Conservation (phyloP, 2,888 invertebrate species). For the Cartodere bifasciata region DNA sequence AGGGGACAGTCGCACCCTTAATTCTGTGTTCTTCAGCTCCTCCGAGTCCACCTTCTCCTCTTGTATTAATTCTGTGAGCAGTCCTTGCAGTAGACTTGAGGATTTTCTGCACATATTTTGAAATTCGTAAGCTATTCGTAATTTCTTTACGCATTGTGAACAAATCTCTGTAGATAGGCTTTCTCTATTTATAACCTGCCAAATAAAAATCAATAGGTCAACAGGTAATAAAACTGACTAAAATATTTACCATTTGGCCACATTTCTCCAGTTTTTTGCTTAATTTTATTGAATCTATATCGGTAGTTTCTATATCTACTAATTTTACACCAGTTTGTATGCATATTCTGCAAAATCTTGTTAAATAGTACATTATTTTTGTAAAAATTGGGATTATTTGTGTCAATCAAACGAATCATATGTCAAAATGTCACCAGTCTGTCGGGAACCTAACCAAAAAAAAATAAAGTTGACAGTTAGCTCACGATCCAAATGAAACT, state of each 20-base stretch:
- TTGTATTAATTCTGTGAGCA: conserved; percentile 26
- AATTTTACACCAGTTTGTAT: too few relatives aligned
- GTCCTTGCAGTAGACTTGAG: conserved; percentile 28
- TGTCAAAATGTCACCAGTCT: too few relatives aligned
- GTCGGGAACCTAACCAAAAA: too few relatives aligned
- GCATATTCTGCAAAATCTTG: too few relatives aligned
- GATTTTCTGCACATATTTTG: conserved; percentile 31
- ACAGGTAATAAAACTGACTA: conserved; percentile 17
- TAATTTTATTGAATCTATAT: too few relatives aligned
- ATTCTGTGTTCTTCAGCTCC: conserved; percentile 25
- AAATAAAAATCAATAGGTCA: conserved; percentile 33
- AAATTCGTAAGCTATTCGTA: conserved; percentile 31
- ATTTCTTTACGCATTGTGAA: conserved; percentile 29
- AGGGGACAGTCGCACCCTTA: conserved; percentile 25
- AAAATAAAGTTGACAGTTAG: too few relatives aligned
- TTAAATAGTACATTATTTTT: too few relatives aligned
- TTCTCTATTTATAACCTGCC: conserved; percentile 30
- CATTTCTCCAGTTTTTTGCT: too few relatives aligned
- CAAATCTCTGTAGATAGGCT: conserved; percentile 30
- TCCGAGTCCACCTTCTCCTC: conserved; percentile 20
- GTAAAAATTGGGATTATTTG: too few relatives aligned
- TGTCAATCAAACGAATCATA: too few relatives aligned
- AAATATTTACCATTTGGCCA: conserved; percentile 30
- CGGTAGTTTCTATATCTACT: too few relatives aligned
- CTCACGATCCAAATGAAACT: too few relatives aligned